Percentiles rank a stretch among this genome's conserved stretches.
phyloP scores from a whole-genome alignment of 1,140 invertebrate genomes.

The Prorops nasuta region DNA sequence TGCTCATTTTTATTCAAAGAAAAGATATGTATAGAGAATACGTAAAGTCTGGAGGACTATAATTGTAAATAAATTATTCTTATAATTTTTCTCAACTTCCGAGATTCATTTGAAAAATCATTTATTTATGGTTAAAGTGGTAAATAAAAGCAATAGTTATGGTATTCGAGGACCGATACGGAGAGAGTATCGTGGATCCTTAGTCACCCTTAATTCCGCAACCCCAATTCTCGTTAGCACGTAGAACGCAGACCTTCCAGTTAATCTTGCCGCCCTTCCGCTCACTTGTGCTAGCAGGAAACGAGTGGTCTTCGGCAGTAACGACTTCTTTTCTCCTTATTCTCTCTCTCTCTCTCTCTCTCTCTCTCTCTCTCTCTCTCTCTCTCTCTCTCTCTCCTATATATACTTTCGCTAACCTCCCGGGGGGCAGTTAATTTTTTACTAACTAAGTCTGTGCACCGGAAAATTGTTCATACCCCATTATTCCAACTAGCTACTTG shows the following conservation, averaged over 20 bases:
- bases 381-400: not conserved
- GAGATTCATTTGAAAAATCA: too few relatives aligned
- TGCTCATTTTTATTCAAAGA: not conserved
- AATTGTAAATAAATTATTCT: too few relatives aligned
- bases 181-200: too few relatives aligned
- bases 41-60: too few relatives aligned
- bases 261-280: conserved; percentile 3
- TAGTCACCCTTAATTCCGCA: not conserved
- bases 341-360: not conserved
- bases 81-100: too few relatives aligned
- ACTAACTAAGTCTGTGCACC: too few relatives aligned
- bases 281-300: not conserved
- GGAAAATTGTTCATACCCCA: too few relatives aligned
- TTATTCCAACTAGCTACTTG: too few relatives aligned
- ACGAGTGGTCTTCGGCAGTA: not conserved
- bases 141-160: too few relatives aligned
- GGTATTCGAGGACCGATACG: too few relatives aligned
- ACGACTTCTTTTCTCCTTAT: not conserved
- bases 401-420: not conserved
- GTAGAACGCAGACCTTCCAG: not conserved
- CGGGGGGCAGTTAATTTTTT: too few relatives aligned
- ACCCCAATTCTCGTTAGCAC: not conserved
- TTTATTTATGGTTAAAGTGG: too few relatives aligned
- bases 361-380: conserved; percentile 1
- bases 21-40: not conserved